These are phyloP conservation scores for Conchocele bisecta DNA, from an alignment of 2,888 invertebrate genomes.

Conservation along the genomic window DNA sequence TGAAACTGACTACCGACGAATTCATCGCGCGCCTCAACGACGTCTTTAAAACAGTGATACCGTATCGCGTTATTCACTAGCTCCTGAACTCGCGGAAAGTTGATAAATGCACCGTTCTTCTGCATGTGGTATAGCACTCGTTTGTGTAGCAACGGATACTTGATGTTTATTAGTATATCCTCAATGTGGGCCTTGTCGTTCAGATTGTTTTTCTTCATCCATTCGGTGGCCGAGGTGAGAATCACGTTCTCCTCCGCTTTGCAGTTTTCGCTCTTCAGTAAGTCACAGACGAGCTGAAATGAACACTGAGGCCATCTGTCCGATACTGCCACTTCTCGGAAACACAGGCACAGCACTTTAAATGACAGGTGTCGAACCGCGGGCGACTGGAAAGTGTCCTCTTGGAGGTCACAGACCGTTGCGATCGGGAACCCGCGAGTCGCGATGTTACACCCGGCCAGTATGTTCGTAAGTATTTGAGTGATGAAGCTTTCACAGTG, in stretches of 20 bases:
- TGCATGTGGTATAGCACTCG: conserved; percentile 77
- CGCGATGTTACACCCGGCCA: conserved; percentile 55
- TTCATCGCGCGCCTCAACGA: conserved; percentile 74
- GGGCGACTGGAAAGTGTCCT: conserved; percentile 57
- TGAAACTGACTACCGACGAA: conserved; percentile 72
- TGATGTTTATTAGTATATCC: conserved; percentile 75
- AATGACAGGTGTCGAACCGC: conserved; percentile 70
- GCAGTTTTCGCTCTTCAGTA: conserved; percentile 71
- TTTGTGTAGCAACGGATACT: conserved; percentile 74
- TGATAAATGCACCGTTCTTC: conserved; percentile 77
- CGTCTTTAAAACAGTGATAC: conserved; percentile 77
- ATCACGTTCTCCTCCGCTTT: conserved; percentile 76
- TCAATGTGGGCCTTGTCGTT: conserved; percentile 75
- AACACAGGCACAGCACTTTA: conserved; percentile 72
- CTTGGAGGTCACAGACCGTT: conserved; percentile 63
- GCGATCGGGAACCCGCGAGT: conserved; percentile 62
- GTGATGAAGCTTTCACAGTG: conserved; percentile 78
- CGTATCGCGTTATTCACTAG: conserved; percentile 73
- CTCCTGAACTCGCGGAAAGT: conserved; percentile 76
- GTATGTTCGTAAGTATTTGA: conserved; percentile 69
- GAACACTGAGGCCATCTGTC: conserved; percentile 70
- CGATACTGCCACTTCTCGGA: conserved; percentile 67
- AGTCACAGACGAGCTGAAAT: conserved; percentile 72
- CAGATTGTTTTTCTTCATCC: conserved; percentile 78
- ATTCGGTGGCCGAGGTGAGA: conserved; percentile 76